A percentile compares a stretch with the other conserved stretches of the same genome.
Conservation (phyloP, 35 echinoderm and acorn worm species). For the Anneissia japonica region DNA sequence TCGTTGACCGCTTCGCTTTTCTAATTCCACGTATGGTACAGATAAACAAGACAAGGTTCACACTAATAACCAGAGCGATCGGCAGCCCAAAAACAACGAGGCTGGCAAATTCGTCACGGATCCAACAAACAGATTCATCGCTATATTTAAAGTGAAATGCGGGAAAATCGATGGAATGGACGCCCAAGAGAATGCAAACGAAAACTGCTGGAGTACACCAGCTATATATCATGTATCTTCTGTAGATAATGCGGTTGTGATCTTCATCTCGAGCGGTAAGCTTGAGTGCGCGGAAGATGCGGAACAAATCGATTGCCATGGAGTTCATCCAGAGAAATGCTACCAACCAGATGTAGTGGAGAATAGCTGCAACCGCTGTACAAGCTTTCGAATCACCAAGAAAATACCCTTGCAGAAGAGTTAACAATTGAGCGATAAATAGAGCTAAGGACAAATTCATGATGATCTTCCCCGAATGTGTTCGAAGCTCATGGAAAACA, state of each 20-base stretch:
- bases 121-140: background rate
- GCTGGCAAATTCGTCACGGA: background rate
- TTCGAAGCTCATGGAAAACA: background rate
- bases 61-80: background rate
- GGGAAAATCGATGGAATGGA: background rate
- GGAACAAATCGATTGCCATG: slow-evolving; percentile 9
- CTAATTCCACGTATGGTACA: background rate
- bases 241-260: background rate
- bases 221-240: slow-evolving; percentile 2
- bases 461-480: background rate
- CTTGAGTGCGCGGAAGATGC: background rate
- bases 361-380: background rate
- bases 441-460: slow-evolving; percentile 6
- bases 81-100: background rate
- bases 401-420: background rate
- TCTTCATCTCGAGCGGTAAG: background rate
- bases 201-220: slow-evolving; percentile 1
- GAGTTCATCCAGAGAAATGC: slow-evolving; percentile 20
- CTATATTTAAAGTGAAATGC: background rate
- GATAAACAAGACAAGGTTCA: background rate
- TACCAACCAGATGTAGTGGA: background rate
- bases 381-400: background rate
- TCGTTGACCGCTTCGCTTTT: background rate
- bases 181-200: background rate
- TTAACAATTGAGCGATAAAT: background rate